phyloP scores from a whole-genome alignment of 1,140 invertebrate species.

The Thaumatotibia leucotreta region DNA sequence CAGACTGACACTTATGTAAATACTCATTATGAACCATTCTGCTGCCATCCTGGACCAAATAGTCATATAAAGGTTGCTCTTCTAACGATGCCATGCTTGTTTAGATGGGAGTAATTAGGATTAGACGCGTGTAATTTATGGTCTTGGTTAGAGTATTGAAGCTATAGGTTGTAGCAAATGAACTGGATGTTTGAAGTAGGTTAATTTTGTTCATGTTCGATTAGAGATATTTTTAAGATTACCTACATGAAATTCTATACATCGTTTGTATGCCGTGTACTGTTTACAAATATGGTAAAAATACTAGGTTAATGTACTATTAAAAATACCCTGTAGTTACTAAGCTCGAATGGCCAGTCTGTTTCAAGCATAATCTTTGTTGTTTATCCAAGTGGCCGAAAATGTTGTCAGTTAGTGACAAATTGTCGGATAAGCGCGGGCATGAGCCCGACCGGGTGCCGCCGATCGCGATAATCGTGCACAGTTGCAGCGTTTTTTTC shows the following conservation, averaged over 20 bases:
- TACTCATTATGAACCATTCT: conserved; percentile 7
- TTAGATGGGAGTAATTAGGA: neutral
- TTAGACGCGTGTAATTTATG: neutral
- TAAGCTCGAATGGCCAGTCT: neutral
- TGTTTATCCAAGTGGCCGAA: conserved; percentile 49
- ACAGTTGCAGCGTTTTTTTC: conserved; percentile 6
- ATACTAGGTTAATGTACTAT: too few relatives aligned
- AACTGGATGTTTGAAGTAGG: neutral
- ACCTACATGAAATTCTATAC: too few relatives aligned
- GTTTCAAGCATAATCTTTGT: conserved; percentile 15
- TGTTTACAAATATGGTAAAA: too few relatives aligned
- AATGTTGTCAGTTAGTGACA: conserved; percentile 57
- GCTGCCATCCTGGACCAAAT: neutral
- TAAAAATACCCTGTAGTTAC: neutral
- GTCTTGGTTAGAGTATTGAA: neutral
- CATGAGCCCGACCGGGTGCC: conserved; percentile 29
- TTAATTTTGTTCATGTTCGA: neutral
- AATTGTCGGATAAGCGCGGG: conserved; percentile 62
- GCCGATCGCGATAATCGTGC: conserved; percentile 10
- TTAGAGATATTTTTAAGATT: neutral
- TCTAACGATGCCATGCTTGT: neutral
- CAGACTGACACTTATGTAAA: conserved; percentile 21
- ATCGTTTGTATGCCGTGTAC: too few relatives aligned
- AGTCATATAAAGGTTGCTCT: neutral
- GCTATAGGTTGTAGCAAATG: neutral